Evolutionary conservation across 2,797 vertebrate species (phyloP), one percentile per base, ranked within the genome.

Genomic region (Atherinosoma microstoma): DNA sequence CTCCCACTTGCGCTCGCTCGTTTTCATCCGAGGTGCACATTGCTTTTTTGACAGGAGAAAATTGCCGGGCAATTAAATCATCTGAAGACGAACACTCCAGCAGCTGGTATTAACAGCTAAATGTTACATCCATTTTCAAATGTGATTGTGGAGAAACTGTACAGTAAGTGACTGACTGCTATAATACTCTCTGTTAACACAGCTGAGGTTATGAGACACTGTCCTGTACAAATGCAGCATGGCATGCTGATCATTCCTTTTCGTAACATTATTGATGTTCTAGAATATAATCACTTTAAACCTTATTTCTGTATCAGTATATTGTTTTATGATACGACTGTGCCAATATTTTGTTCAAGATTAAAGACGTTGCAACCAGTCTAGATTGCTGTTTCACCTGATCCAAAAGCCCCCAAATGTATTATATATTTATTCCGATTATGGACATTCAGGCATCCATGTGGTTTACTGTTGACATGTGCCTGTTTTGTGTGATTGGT

Each of bases 1-100:
- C 94, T 94, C 92, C 89, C 93, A 93, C 93, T 94, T 91, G 86
- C 84, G 82, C 85, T 91, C 60, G 82, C 90, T 94, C 88, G 78
- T 91, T 92, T 91, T 92, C 92, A 93, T 94, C 92, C 77, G 87
- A 91, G 92, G 87, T 89, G 91, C 91, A 91, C 90, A 85, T 92
- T 94, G 91, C 91, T 94, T 94, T 93, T 94, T 93, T 93, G 94
- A 94, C 94, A 92, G 94, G 87, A 90, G 93, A 94, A 95, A 95
- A 95, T 95, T 95, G 94, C 89, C 60, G 91, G 89, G 89, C 94
- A 95, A 95, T 95, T 95, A 95, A 95, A 95, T 94, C 91, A 94
- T 94, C 91, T 93, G 91, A 91, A 94, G 94, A 91, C 86, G 89
- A 93, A 91, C 92, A 93, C 94, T 95, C 92, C 88, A 93, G 93